Evolutionary conservation across 2,888 invertebrate genomes (phyloP).

Genomic region (Dasypolia templi): DNA sequence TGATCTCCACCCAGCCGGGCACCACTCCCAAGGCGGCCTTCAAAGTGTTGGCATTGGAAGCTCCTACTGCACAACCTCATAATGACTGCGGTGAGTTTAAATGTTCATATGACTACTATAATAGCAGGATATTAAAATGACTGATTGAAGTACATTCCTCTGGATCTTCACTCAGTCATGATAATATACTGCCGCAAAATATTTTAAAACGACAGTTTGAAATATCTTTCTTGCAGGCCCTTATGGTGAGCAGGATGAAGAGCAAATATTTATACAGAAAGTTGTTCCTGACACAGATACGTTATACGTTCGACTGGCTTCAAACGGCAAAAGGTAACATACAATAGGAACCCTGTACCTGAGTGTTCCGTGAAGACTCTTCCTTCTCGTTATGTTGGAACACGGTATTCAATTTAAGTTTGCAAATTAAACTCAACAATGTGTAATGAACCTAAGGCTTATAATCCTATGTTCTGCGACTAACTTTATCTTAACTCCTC

Average conservation of each 20-base stretch:
- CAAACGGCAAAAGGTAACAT: slow-evolving; percentile 96
- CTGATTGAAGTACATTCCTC: no score
- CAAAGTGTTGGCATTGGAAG: slow-evolving; percentile 96
- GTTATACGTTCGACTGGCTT: slow-evolving; percentile 97
- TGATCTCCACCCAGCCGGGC: slow-evolving; percentile 99
- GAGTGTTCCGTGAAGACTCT: no score
- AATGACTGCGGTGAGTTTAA: slow-evolving; percentile 92
- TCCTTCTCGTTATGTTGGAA: no score
- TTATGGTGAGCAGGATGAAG: slow-evolving; percentile 99
- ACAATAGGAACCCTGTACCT: no score
- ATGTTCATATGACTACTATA: background rate
- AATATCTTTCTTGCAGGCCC: slow-evolving; percentile 92
- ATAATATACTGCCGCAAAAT: background rate
- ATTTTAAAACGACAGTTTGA: background rate
- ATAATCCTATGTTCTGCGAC: background rate
- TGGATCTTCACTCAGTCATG: background rate
- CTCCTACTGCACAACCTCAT: slow-evolving; percentile 90
- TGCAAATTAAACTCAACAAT: slow-evolving; percentile 3
- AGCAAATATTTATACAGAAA: slow-evolving; percentile 99
- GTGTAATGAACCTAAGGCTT: background rate
- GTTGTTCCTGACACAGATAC: slow-evolving; percentile 99
- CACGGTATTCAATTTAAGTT: background rate
- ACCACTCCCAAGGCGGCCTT: slow-evolving; percentile 99
- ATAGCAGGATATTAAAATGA: background rate
- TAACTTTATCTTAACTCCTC: slow-evolving; percentile 37